Percentiles rank a stretch among this genome's conserved stretches.
Evolutionary conservation across 30 jellyfish, hydroid and myxozoan genomes (phyloP).

Genomic region (Aurelia aurita): DNA sequence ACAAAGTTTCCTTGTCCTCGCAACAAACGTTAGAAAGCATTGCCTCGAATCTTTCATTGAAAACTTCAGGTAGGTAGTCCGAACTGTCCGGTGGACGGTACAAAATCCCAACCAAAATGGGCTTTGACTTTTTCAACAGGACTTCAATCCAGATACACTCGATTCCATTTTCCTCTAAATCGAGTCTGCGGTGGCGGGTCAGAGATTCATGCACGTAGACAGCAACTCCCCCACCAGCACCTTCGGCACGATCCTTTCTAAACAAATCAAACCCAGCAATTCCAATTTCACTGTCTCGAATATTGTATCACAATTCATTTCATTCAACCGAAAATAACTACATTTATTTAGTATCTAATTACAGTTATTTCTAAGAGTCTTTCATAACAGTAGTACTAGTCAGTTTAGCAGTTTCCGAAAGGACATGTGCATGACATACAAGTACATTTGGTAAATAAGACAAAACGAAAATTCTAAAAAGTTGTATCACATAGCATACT

Average conservation of each 20-base stretch:
- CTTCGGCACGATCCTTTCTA: constrained; percentile 40
- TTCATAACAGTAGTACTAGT: too few species aligned
- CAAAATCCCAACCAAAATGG: constrained; percentile 21
- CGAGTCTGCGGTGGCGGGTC: constrained; percentile 26
- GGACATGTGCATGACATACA: too few species aligned
- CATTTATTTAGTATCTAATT: too few species aligned
- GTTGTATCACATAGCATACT: too few species aligned
- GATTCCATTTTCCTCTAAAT: constrained; percentile 18
- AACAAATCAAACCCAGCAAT: constrained; percentile 34
- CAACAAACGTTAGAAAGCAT: constrained; percentile 16
- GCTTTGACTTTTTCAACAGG: constrained; percentile 6
- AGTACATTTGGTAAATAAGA: too few species aligned
- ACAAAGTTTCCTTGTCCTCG: constrained; percentile 11
- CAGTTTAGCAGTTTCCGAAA: too few species aligned
- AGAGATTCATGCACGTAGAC: constrained; percentile 17
- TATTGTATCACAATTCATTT: too few species aligned
- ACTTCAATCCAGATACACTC: constrained; percentile 26
- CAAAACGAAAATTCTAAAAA: too few species aligned
- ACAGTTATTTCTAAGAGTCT: too few species aligned
- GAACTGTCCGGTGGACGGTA: constrained; percentile 18
- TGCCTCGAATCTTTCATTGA: constrained; percentile 7
- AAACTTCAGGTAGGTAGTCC: not conserved
- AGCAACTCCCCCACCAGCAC: constrained; percentile 31
- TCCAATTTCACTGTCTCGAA: constrained; percentile 22
- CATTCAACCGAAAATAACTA: too few species aligned